These are phyloP conservation scores for Habropoda laboriosa DNA, from an alignment of 1,140 invertebrate genomes.

Conservation along the genomic window DNA sequence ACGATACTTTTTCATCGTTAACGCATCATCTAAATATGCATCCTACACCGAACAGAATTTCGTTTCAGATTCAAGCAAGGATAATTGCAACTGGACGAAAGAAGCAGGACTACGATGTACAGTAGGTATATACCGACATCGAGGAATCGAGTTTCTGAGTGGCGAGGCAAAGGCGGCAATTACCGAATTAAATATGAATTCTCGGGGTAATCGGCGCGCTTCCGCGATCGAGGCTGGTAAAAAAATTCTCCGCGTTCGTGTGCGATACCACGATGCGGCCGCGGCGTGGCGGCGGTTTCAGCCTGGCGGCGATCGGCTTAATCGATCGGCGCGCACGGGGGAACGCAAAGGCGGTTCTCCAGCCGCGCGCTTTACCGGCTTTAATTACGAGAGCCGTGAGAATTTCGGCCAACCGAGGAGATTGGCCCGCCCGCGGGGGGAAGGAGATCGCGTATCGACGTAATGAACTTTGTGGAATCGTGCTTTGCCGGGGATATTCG, in stretches of 20 bases:
- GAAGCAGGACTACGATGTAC: not conserved
- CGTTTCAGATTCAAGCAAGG: too few species aligned
- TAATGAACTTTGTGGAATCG: constrained; percentile 50
- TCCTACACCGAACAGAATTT: too few species aligned
- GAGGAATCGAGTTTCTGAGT: not conserved
- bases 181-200: constrained; percentile 9
- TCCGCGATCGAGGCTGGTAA: constrained; percentile 6
- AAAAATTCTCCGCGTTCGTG: too few species aligned
- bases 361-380: constrained; percentile 49
- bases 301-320: constrained; percentile 52
- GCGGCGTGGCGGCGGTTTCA: too few species aligned
- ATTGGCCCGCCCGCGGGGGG: constrained; percentile 52
- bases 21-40: too few species aligned
- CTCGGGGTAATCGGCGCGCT: not conserved
- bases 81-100: constrained; percentile 8
- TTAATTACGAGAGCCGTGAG: constrained; percentile 67
- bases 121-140: too few species aligned
- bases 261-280: too few species aligned
- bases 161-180: not conserved
- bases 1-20: too few species aligned
- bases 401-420: constrained; percentile 57
- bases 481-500: not conserved
- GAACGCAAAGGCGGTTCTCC: constrained; percentile 55
- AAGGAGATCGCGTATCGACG: constrained; percentile 59
- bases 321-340: constrained; percentile 63